Evolutionary conservation across 1,140 invertebrate species (phyloP), one percentile per base, ranked within the genome.

Genomic region (Drosophila quadrilineata): DNA sequence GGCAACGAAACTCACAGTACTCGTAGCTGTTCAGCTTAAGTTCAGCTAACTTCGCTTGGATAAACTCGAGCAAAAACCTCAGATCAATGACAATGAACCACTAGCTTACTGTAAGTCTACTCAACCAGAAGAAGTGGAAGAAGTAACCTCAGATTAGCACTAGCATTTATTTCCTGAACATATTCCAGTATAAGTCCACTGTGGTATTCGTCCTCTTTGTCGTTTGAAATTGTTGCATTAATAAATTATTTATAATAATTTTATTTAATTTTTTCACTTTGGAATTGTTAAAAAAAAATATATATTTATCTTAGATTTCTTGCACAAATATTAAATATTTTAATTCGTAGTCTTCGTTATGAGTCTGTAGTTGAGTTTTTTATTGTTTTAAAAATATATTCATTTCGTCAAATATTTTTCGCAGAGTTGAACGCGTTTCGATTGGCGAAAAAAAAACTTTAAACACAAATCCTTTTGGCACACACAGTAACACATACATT

Each of bases 21-120:
- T n/a, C n/a, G 16, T 45, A 45, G 56, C 63, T 65, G 36, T 63
- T 21, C 29, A 29, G 22, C 29, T 12, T 16, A 21, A 41, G 63
- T 66, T 66, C 56, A 66, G 56, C 56, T 53, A 66, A 46, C 63
- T 52, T 65, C n/a, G 54, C 54, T 33, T 60, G 62, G 45, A 43
- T 65, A 59, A 65, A 3, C 62, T 9, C 12, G 54, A 6, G 43
- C 54, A 58, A 60, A n/a, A 33, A 43, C 19, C 21, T n/a, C 14
- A 36, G 56, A 66, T 49, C 63, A 60, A 66, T 66, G 46, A 12
- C 40, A 9, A 22, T 31, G 22, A 59, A 43, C 62, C 50, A 45
- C 54, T 65, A 43, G 24, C 38, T 63, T 17, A 26, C 28, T 50
- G 57, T 45, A 28, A 40, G 9, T 19, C 9, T 38, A 0, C 36